These are phyloP conservation scores for Drosophila cognata DNA, from an alignment of 2,888 invertebrate species.

Conservation along the genomic window DNA sequence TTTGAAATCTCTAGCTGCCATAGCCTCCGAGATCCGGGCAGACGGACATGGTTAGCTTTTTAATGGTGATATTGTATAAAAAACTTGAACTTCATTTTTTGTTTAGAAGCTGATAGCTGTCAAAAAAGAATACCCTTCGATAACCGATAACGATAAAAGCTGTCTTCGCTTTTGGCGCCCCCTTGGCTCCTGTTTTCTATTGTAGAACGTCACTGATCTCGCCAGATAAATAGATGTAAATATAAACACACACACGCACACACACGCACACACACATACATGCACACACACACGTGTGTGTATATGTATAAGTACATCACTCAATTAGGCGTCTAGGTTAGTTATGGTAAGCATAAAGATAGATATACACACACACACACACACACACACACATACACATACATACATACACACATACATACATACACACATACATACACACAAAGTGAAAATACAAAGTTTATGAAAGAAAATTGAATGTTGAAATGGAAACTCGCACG, in stretches of 20 bases:
- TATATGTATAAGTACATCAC: constrained; percentile 32
- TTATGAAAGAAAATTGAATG: constrained; percentile 75
- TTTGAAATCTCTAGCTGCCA: neutral
- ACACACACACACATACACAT: neutral
- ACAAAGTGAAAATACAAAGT: constrained; percentile 61
- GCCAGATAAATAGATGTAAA: constrained; percentile 5
- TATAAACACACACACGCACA: constrained; percentile 2
- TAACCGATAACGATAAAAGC: neutral
- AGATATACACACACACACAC: neutral
- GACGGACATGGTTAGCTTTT: no score
- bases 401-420: constrained; percentile 11
- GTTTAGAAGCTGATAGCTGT: neutral
- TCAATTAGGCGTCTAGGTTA: constrained; percentile 66
- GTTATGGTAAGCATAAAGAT: constrained; percentile 18
- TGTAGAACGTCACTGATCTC: constrained; percentile 42
- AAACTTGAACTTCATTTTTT: neutral
- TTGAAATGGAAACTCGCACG: constrained; percentile 79
- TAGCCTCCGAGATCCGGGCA: neutral
- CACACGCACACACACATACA: neutral
- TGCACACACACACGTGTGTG: neutral
- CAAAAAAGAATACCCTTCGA: neutral
- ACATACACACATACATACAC: constrained; percentile 14
- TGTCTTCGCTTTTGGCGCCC: constrained; percentile 14
- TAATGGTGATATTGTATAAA: no score
- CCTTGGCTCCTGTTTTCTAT: neutral